phyloP scores from a whole-genome alignment of 2,797 vertebrate genomes.

The Telmatherina bonti region DNA sequence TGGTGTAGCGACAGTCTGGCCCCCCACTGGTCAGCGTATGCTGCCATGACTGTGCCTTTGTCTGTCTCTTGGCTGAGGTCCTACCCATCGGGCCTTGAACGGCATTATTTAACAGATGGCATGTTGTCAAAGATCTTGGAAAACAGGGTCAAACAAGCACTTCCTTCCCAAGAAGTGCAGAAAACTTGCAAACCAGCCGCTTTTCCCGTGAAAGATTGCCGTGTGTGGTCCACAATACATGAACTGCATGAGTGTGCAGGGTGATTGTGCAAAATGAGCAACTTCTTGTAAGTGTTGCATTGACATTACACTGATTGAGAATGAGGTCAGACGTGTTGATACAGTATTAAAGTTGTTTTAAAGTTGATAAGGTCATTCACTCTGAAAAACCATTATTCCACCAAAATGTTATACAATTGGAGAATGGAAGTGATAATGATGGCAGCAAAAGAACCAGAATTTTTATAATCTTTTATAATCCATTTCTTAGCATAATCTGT shows the following conservation, averaged over 20 bases:
- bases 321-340: conserved; percentile 64
- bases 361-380: conserved; percentile 66
- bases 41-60: conserved; percentile 36
- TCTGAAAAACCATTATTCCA: conserved; percentile 32
- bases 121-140: conserved; percentile 57
- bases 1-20: neutral
- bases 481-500: neutral
- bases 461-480: neutral
- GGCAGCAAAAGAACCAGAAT: conserved; percentile 5
- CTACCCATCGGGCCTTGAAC: conserved; percentile 28
- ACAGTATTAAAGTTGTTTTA: conserved; percentile 21
- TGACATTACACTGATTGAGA: conserved; percentile 59
- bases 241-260: neutral
- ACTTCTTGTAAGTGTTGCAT: conserved; percentile 6
- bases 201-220: conserved; percentile 29
- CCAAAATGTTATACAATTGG: conserved; percentile 23
- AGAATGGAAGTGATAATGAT: conserved; percentile 3
- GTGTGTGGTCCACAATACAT: neutral
- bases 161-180: conserved; percentile 41
- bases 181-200: conserved; percentile 20
- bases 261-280: conserved; percentile 16
- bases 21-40: conserved; percentile 21
- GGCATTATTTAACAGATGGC: conserved; percentile 61
- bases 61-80: conserved; percentile 46
- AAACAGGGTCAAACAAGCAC: conserved; percentile 59